These are phyloP conservation scores for Lanistes nyassanus DNA, from an alignment of 1,140 invertebrate genomes.

Conservation along the genomic window DNA sequence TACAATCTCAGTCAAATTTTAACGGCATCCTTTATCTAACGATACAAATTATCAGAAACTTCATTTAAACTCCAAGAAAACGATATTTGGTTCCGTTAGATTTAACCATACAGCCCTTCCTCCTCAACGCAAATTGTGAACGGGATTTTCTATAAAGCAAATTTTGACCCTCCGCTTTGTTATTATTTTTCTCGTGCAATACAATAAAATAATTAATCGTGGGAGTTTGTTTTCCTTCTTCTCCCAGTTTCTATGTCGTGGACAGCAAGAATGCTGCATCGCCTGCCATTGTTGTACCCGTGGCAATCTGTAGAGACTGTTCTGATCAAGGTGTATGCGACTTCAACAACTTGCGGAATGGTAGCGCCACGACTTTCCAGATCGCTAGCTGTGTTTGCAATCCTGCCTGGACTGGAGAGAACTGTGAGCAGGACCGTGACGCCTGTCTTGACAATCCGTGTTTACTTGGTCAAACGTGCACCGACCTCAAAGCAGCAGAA, in stretches of 20 bases:
- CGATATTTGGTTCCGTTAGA: no score
- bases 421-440: slow-evolving; percentile 11
- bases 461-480: slow-evolving; percentile 23
- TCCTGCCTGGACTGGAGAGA: background rate
- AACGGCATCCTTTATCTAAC: background rate
- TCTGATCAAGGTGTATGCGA: background rate
- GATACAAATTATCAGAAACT: background rate
- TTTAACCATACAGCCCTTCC: no score
- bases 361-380: background rate
- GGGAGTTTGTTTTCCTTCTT: background rate
- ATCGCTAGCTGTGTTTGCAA: background rate
- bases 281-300: background rate
- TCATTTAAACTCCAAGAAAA: background rate
- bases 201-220: background rate
- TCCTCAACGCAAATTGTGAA: no score
- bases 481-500: slow-evolving; percentile 12
- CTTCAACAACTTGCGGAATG: background rate
- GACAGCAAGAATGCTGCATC: background rate
- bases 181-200: background rate
- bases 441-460: slow-evolving; percentile 22
- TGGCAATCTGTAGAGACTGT: background rate
- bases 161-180: background rate
- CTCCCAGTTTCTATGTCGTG: slow-evolving; percentile 6
- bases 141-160: no score
- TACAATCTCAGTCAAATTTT: no score